Percentiles rank a stretch among this genome's conserved stretches.
phyloP scores from a whole-genome alignment of 2,888 invertebrate species.

The Scaptomyza reducta region DNA sequence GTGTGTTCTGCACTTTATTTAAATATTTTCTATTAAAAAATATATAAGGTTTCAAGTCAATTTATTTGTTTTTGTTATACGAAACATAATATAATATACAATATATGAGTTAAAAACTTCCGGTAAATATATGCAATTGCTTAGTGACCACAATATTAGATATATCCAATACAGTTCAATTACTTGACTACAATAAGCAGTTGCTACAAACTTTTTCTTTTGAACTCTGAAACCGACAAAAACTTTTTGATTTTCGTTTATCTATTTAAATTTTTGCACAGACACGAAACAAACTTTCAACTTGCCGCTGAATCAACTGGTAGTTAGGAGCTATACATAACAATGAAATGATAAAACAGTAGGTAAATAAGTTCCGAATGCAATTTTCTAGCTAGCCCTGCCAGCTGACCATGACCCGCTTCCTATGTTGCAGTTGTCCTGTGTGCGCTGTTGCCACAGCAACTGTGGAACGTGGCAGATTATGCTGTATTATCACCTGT shows the following conservation, averaged over 20 bases:
- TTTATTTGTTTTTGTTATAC: background rate
- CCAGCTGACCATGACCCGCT: conserved; percentile 5
- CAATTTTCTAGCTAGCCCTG: conserved; percentile 24
- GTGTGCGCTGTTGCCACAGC: conserved; percentile 21
- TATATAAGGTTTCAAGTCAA: background rate
- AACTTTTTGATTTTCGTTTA: background rate
- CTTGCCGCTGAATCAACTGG: background rate
- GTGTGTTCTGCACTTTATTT: too few relatives aligned
- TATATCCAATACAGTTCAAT: background rate
- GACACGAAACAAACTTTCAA: background rate
- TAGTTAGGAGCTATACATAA: conserved; percentile 12
- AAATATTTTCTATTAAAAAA: too few relatives aligned
- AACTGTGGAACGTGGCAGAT: conserved; percentile 71
- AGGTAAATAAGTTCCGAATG: conserved; percentile 33
- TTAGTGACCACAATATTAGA: background rate
- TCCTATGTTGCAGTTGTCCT: conserved; percentile 3
- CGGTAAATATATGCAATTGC: background rate
- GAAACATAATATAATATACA: background rate
- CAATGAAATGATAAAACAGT: conserved; percentile 33
- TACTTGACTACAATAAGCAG: background rate
- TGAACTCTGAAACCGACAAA: background rate
- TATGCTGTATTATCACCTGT: conserved; percentile 82
- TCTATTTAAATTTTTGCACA: conserved; percentile 4
- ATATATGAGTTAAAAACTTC: background rate
- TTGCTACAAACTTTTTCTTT: background rate